Conservation (phyloP, 2,113 vertebrate species). For the Colistium nudipinnis region DNA sequence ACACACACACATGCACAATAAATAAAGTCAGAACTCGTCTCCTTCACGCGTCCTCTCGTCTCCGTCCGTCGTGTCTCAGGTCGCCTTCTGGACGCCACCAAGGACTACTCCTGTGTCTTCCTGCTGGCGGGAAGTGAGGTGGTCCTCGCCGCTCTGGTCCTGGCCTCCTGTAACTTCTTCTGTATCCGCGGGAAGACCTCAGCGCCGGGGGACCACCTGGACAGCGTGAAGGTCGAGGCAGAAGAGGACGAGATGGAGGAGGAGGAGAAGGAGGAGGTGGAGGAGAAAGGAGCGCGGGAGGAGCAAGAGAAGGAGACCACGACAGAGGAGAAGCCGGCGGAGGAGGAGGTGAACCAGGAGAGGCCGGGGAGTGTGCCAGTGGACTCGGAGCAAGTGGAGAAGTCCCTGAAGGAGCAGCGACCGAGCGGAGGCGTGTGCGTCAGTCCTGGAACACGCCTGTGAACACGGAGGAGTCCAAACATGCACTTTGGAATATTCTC, state of each 20-base stretch:
- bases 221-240: conserved; percentile 74
- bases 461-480: conserved; percentile 56
- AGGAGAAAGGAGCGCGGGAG: conserved; percentile 50
- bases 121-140: conserved; percentile 92
- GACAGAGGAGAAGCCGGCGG: conserved; percentile 18
- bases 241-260: background rate
- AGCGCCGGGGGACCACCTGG: conserved; percentile 79
- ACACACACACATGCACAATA: background rate
- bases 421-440: conserved; percentile 78
- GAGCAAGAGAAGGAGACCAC: conserved; percentile 32
- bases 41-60: background rate
- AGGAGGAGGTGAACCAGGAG: conserved; percentile 67
- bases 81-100: conserved; percentile 87
- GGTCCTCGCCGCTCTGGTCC: conserved; percentile 84
- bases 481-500: background rate
- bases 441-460: conserved; percentile 87
- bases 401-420: conserved; percentile 86
- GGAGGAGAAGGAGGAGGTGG: background rate
- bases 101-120: conserved; percentile 90
- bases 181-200: conserved; percentile 84
- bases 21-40: no score
- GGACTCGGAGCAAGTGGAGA: conserved; percentile 85
- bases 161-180: conserved; percentile 87
- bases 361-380: conserved; percentile 62
- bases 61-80: conserved; percentile 76